A percentile compares a stretch with the other conserved stretches of the same genome.
Evolutionary conservation across 53 echinoderm and acorn worm species (phyloP).

Genomic region (Apostichopus leukothele): DNA sequence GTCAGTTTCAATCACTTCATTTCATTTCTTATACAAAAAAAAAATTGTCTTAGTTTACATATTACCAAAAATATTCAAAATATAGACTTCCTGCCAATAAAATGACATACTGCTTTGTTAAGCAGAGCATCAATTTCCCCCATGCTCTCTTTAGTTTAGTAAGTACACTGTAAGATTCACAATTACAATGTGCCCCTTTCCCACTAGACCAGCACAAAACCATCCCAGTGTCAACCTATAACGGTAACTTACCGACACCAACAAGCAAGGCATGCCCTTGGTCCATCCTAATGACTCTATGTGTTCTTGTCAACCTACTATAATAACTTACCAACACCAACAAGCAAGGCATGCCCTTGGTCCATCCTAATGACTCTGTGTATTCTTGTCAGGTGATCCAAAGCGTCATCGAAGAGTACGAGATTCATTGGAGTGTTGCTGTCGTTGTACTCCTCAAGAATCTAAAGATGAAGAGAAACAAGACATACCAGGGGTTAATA

Average conservation of each 20-base stretch:
- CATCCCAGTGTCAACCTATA: no score
- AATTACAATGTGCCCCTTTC: no score
- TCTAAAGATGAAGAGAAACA: constrained; percentile 50
- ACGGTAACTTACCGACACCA: constrained; percentile 82
- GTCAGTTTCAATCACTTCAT: no score
- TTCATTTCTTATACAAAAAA: no score
- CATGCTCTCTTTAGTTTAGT: no score
- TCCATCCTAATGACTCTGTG: constrained; percentile 95
- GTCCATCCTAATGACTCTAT: constrained; percentile 93
- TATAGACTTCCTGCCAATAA: no score
- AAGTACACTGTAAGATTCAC: no score
- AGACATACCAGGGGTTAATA: neutral
- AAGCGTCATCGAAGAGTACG: constrained; percentile 97
- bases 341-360: constrained; percentile 90
- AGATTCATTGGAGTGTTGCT: constrained; percentile 89
- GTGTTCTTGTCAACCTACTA: constrained; percentile 68
- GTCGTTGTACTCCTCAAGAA: constrained; percentile 98
- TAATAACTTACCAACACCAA: constrained; percentile 76
- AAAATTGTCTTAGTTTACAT: no score
- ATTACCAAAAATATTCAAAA: no score
- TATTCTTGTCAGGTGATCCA: constrained; percentile 93
- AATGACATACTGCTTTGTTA: no score
- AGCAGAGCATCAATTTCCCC: no score
- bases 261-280: constrained; percentile 92
- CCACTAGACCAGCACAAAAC: no score